Conservation (phyloP, 1,140 invertebrate species). For the Pteromalus puparum region DNA sequence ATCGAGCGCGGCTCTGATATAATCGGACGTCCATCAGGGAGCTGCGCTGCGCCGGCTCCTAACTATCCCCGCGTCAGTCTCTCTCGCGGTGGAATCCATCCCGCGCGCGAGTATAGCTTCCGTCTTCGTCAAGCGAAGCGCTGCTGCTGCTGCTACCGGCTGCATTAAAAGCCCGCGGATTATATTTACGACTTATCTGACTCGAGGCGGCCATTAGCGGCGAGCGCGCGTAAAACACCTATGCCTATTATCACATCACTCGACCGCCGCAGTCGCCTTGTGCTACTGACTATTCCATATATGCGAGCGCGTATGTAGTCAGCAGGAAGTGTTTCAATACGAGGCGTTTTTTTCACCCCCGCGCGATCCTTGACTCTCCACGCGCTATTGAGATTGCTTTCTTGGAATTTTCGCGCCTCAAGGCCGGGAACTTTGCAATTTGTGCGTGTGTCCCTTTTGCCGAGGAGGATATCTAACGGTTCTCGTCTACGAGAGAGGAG, state of each 20-base stretch:
- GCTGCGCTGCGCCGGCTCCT: background rate
- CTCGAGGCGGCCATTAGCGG: conserved; percentile 14
- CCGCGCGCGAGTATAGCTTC: background rate
- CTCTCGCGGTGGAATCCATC: background rate
- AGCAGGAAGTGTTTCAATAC: background rate
- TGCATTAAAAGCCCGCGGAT: conserved; percentile 27
- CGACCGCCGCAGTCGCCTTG: background rate
- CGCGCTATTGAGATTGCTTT: background rate
- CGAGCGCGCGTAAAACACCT: conserved; percentile 15
- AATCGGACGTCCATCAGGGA: background rate
- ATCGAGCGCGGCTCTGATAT: background rate
- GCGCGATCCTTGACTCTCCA: too few species aligned
- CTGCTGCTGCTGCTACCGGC: background rate
- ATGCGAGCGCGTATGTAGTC: background rate
- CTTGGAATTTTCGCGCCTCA: background rate
- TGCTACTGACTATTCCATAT: background rate
- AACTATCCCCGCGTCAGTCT: background rate
- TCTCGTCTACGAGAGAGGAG: background rate
- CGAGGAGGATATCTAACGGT: background rate
- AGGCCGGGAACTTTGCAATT: conserved; percentile 4
- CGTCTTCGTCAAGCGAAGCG: conserved; percentile 8
- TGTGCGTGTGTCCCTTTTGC: background rate
- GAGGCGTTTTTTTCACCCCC: conserved; percentile 1
- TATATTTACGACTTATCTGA: conserved; percentile 27
- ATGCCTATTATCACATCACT: conserved; percentile 38